A percentile compares a stretch with the other conserved stretches of the same genome.
phyloP scores from a whole-genome alignment of 2,113 vertebrate species.

The Accipiter cooperii region DNA sequence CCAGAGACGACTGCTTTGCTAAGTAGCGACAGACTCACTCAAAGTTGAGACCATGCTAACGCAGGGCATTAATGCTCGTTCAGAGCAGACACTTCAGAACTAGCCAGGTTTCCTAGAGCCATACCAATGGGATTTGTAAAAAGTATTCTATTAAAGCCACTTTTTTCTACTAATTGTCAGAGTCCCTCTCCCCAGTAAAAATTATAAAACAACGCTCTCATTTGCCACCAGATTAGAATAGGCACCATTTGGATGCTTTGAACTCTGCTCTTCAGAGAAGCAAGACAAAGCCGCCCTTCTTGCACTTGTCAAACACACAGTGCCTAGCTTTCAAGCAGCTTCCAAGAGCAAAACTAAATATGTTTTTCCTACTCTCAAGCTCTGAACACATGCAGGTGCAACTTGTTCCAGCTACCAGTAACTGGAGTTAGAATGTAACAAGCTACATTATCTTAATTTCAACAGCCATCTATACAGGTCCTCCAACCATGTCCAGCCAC shows the following conservation, averaged over 20 bases:
- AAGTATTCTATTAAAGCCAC: neutral
- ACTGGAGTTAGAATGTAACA: neutral
- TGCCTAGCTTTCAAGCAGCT: neutral
- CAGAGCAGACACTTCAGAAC: neutral
- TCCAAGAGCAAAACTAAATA: neutral
- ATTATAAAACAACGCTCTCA: neutral
- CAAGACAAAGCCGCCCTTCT: neutral
- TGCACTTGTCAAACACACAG: neutral
- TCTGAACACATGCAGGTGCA: neutral
- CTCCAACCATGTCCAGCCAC: neutral
- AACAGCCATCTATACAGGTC: neutral
- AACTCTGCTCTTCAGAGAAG: neutral
- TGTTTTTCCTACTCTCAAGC: neutral
- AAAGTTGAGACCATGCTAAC: neutral
- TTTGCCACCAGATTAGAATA: neutral
- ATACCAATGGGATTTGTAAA: neutral
- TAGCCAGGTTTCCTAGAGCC: neutral
- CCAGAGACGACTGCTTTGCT: neutral
- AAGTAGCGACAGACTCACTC: neutral
- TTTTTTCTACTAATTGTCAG: neutral
- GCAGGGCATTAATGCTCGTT: neutral
- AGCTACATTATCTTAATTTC: neutral
- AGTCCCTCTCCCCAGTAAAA: neutral
- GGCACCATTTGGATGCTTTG: neutral
- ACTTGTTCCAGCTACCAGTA: neutral